Evolutionary conservation across 1,140 invertebrate genomes (phyloP).

Genomic region (Akabosia matsudoensis): DNA sequence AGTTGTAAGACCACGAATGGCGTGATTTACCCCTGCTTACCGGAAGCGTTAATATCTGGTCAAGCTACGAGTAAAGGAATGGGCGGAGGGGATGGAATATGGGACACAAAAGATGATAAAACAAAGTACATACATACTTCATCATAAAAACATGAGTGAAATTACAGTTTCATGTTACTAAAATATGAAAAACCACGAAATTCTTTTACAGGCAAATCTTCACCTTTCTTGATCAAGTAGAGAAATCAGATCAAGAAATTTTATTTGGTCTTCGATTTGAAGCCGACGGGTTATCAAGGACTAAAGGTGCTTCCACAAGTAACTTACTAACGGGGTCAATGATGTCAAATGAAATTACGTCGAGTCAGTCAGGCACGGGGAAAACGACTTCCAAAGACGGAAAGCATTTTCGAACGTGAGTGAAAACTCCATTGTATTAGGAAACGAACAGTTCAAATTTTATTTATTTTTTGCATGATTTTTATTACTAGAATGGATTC

Average conservation of each 20-base stretch:
- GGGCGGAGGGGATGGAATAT: not conserved
- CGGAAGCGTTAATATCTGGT: too few relatives aligned
- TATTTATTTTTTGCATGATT: too few relatives aligned
- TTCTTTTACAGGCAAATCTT: constrained; percentile 33
- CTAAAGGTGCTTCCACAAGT: not conserved
- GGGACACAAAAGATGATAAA: not conserved
- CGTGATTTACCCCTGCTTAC: too few relatives aligned
- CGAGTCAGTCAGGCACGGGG: not conserved
- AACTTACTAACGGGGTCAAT: not conserved
- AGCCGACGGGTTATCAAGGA: not conserved
- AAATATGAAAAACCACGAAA: not conserved
- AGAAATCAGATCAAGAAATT: constrained; percentile 39
- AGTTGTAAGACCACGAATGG: not conserved
- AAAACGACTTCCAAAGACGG: not conserved
- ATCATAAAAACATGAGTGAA: not conserved
- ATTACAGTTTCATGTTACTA: not conserved
- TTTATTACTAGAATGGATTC: constrained; percentile 34
- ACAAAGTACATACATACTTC: not conserved
- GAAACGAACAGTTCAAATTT: too few relatives aligned
- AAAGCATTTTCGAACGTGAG: not conserved
- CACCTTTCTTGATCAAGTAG: constrained; percentile 44
- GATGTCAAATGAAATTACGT: not conserved
- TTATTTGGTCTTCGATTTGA: constrained; percentile 32
- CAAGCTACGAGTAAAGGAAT: too few relatives aligned
- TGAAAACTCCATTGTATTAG: not conserved